Conservation (phyloP, 2,888 invertebrate genomes). For the Mesodorylaimus sp. region DNA sequence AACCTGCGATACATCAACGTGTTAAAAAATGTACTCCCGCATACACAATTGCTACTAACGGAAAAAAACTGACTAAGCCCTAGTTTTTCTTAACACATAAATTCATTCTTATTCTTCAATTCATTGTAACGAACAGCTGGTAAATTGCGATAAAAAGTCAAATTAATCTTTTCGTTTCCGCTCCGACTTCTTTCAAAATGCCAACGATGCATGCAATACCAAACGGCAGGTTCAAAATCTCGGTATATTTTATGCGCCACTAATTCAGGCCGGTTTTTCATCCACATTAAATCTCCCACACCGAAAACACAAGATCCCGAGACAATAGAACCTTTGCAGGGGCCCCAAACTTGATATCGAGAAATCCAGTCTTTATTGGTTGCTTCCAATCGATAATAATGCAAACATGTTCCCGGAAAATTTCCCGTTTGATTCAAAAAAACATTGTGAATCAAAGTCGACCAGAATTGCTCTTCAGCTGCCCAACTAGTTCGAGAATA, state of each 20-base stretch:
- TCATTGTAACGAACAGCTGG: not conserved
- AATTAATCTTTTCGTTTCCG: not conserved
- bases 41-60: too few species aligned
- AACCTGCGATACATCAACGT: too few species aligned
- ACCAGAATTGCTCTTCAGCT: conserved; percentile 9
- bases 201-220: not conserved
- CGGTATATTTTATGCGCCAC: not conserved
- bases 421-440: not conserved
- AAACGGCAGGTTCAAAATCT: not conserved
- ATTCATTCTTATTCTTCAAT: not conserved
- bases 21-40: too few species aligned
- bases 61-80: too few species aligned
- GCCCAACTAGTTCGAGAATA: conserved; percentile 3
- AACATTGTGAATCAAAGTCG: conserved; percentile 1
- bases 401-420: not conserved
- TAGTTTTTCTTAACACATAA: not conserved
- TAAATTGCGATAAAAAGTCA: not conserved
- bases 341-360: conserved; percentile 1
- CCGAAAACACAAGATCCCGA: conserved; percentile 26
- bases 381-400: not conserved
- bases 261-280: conserved; percentile 1
- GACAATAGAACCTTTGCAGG: too few species aligned
- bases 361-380: not conserved
- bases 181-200: not conserved
- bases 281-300: conserved; percentile 18